Evolutionary conservation across 2,797 vertebrate species (phyloP).

Genomic region (Tiaroga cobitis): DNA sequence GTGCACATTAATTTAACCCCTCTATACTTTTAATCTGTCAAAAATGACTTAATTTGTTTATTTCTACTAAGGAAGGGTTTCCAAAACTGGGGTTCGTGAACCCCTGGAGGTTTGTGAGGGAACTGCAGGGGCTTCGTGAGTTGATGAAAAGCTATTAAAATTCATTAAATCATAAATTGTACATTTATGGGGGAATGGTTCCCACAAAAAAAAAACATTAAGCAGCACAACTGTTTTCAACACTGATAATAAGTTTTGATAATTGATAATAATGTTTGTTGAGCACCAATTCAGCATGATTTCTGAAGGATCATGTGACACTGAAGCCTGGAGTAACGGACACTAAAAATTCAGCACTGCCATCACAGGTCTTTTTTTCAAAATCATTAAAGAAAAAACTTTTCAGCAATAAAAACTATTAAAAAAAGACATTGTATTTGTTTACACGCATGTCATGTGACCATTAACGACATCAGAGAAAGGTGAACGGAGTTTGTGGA

Average conservation of each 20-base stretch:
- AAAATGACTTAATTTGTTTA: not conserved
- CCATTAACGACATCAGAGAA: not conserved
- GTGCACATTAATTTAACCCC: not conserved
- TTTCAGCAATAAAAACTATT: no score
- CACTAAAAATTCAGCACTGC: not conserved
- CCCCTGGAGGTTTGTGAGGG: not conserved
- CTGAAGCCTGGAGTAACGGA: not conserved
- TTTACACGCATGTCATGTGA: not conserved
- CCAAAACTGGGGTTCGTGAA: not conserved
- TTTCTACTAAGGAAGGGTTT: not conserved
- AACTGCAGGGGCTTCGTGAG: not conserved
- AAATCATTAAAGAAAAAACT: not conserved
- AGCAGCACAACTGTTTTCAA: not conserved
- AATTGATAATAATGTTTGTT: no score
- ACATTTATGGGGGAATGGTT: accelerated
- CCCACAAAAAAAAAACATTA: not conserved
- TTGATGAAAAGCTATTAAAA: no score
- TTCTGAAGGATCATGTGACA: not conserved
- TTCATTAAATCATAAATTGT: no score
- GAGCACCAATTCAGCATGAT: not conserved
- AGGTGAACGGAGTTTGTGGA: not conserved
- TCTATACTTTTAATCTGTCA: not conserved
- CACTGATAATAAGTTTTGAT: no score
- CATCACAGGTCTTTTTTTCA: not conserved
- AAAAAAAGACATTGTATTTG: no score